Evolutionary conservation across 2,113 vertebrate species (phyloP), one percentile per base, ranked within the genome.

Genomic region (Passer domesticus): DNA sequence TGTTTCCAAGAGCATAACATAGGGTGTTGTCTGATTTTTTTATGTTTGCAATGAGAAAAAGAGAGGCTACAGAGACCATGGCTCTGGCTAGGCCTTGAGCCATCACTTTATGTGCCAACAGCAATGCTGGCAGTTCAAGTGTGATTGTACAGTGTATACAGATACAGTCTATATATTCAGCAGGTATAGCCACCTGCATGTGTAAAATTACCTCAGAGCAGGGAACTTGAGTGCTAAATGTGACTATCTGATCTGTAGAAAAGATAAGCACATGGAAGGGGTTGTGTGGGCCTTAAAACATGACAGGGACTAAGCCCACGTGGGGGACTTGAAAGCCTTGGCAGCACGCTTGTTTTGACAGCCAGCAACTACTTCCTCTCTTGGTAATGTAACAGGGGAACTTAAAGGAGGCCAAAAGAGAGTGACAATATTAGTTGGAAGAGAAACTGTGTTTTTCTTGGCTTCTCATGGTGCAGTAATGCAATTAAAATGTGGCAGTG

Each of bases 391-490:
- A 86, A 56, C 23, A 43, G 50, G 22, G 25, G 68, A 91, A 59
- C 43, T 55, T 73, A 76, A 58, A 74, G 55, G 58, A 90, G 28
- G 70, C 43, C 77, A 79, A 67, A 56, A 74, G 70, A 76, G 41
- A 60, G 58, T 41, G 46, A 67, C 78, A 73, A 22, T 92, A 56
- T 86, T 89, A 89, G 33, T 33, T 80, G 81, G 92, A 80, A 93
- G 76, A 83, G 46, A 88, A 80, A 59, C 55, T 8, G 4, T 58
- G 4, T 90, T 95, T 97, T 86, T 85, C 87, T 91, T 95, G 94
- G 91, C 68, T 85, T 50, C 79, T 77, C 15, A 24, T 86, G 22
- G 12, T 77, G 59, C 75, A 83, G 59, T 46, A 90, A 83, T 55
- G 72, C 82, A 80, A 74, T 86, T 94, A 88, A 89, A 87, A 85